phyloP scores from a whole-genome alignment of 2,113 vertebrate genomes.

The Albula glossodonta region DNA sequence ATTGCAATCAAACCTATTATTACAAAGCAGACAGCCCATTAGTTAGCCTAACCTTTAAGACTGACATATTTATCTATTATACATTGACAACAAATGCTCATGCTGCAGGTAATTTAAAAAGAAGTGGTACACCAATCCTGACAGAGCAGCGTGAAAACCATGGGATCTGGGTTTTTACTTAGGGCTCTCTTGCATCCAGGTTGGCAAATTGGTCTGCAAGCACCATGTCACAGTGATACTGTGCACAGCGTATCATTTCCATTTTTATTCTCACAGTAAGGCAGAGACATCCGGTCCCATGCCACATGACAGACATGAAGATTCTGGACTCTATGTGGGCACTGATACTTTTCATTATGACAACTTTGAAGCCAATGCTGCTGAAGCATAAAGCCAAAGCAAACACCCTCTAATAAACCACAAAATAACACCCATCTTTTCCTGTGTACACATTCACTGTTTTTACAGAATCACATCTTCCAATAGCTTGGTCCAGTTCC shows the following conservation, averaged over 20 bases:
- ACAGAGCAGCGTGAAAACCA: neutral
- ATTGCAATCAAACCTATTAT: too few species aligned
- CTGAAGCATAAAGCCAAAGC: neutral
- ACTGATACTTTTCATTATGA: neutral
- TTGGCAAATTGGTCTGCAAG: neutral
- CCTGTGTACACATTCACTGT: neutral
- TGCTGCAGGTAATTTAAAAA: neutral
- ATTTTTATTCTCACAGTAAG: neutral
- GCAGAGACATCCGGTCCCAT: neutral
- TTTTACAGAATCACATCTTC: neutral
- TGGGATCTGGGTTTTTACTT: neutral
- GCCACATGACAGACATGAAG: neutral
- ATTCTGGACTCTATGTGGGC: neutral
- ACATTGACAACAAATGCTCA: neutral
- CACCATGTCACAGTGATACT: neutral
- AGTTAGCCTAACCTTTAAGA: too few species aligned
- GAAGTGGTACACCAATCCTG: too few species aligned
- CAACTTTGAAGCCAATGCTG: neutral
- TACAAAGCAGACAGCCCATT: too few species aligned
- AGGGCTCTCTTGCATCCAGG: neutral
- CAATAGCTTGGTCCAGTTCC: too few species aligned
- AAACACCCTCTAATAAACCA: neutral
- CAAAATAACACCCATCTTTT: neutral
- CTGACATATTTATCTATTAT: neutral
- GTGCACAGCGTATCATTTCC: neutral